Base-by-base conservation (phyloP, 2,888 invertebrate genomes). In the Argyra leucocephala region DNA sequence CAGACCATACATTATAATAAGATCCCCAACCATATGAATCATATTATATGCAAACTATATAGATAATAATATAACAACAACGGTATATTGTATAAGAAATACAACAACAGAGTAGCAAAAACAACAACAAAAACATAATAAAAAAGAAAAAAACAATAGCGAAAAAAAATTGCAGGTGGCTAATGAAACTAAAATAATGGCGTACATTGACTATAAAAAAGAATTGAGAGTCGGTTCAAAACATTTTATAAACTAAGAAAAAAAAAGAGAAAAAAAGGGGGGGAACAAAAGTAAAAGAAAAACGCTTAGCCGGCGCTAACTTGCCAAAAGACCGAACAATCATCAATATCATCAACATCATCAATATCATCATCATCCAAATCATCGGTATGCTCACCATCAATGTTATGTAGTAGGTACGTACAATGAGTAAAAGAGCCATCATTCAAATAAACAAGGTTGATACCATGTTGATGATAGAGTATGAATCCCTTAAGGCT, bases 401-500 rank as follows among this genome's bases (percentile, higher is more conserved):
- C n/a, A n/a, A n/a, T n/a, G n/a, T 26, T 31, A 12, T 31, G 31
- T 31, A 7, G 5, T 31, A 7, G 7, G 31, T 31, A 6, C 12
- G 26, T 26, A 26, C 26, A 26, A 12, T 12, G 12, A 10, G 31
- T 31, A 48, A 48, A n/a, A 48, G 48, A 48, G 48, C 48, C 48
- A 48, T 48, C 48, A 48, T 48, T 48, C 48, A 48, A 48, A 48
- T 48, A 48, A 48, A 48, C 48, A 48, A 48, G 9, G 48, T 12
- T 48, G 48, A 18, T 48, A 48, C 48, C 15, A 9, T 18, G 48
- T 48, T 48, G 48, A 48, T 48, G 48, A 48, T 48, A 48, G 15
- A 48, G n/a, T n/a, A 48, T 48, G 48, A 48, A 48, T 48, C 48
- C 48, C 48, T 48, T n/a, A 48, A 48, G 48, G 48, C 48, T 48